Percentiles rank a stretch among this genome's conserved stretches.
Conservation (phyloP, 37 sponge, comb jelly and placozoan species). For the Diacarnus erythraeanus region DNA sequence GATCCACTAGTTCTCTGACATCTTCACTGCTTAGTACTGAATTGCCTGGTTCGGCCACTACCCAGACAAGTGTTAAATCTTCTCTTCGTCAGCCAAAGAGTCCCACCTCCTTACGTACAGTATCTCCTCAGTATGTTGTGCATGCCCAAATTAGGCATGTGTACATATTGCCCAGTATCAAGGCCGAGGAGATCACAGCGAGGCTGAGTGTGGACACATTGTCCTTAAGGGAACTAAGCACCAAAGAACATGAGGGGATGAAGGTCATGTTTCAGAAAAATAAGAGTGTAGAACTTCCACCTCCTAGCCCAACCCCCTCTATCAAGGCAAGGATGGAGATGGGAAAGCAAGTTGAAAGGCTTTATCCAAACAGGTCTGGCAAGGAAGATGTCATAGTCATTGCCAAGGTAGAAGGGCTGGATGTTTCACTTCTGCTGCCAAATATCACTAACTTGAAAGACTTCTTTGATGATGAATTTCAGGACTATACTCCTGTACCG, state of each 20-base stretch:
- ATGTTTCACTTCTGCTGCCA: constrained; percentile 13
- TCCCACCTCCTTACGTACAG: background rate
- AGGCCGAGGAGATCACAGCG: constrained; percentile 19
- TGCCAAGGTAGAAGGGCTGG: constrained; percentile 7
- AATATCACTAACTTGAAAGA: constrained; percentile 33
- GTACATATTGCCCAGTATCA: constrained; percentile 12
- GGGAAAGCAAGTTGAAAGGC: constrained; percentile 30
- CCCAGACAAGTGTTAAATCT: background rate
- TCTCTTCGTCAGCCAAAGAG: constrained; percentile 5
- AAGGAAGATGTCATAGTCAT: constrained; percentile 37
- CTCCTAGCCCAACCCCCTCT: constrained; percentile 3
- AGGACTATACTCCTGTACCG: constrained; percentile 36
- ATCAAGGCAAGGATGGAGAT: constrained; percentile 51
- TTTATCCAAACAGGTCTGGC: constrained; percentile 6
- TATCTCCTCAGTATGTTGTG: constrained; percentile 1
- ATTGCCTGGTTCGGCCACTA: background rate
- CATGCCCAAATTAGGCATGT: background rate
- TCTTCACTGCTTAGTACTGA: constrained; percentile 1
- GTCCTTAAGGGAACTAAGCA: background rate
- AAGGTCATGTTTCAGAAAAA: background rate
- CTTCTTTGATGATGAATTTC: constrained; percentile 68
- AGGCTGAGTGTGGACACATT: constrained; percentile 17
- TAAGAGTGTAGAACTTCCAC: background rate
- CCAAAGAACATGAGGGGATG: background rate
- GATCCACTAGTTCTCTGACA: background rate